Percentiles rank a stretch among this genome's conserved stretches.
phyloP scores from a whole-genome alignment of 2,888 invertebrate species.

The Lasioglossum leucozonium region DNA sequence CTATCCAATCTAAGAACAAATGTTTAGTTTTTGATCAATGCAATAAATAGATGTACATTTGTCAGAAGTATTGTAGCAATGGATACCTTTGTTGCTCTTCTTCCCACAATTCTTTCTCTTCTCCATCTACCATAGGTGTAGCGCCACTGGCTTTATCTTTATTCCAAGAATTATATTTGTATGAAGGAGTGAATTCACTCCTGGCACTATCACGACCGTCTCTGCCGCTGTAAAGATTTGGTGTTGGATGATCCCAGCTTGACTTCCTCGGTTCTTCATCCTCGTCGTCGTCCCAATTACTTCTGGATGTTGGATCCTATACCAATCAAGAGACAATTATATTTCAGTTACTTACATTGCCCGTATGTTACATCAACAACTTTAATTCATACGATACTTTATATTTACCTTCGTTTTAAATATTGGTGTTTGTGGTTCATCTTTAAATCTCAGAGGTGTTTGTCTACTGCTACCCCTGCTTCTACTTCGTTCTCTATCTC shows the following conservation, averaged over 20 bases:
- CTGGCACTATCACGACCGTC: slow-evolving; percentile 82
- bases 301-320: slow-evolving; percentile 87
- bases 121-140: slow-evolving; percentile 86
- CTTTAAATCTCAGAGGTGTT: slow-evolving; percentile 88
- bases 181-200: slow-evolving; percentile 92
- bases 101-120: slow-evolving; percentile 94
- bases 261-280: slow-evolving; percentile 89
- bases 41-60: neutral
- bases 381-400: neutral
- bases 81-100: slow-evolving; percentile 90
- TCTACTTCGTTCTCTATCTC: slow-evolving; percentile 72
- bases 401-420: slow-evolving; percentile 84
- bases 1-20: slow-evolving; percentile 89
- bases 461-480: slow-evolving; percentile 72
- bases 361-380: neutral
- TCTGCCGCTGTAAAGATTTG: slow-evolving; percentile 86
- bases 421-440: slow-evolving; percentile 95
- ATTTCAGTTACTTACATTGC: neutral
- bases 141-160: slow-evolving; percentile 89
- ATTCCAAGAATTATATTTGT: slow-evolving; percentile 93
- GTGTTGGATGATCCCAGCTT: slow-evolving; percentile 97
- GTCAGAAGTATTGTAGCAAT: neutral
- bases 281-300: slow-evolving; percentile 91
- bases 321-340: neutral
- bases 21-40: neutral